Percentiles rank a stretch among this genome's conserved stretches.
Conservation (phyloP, 2,888 invertebrate species). For the Trichogramma dendrolimi region DNA sequence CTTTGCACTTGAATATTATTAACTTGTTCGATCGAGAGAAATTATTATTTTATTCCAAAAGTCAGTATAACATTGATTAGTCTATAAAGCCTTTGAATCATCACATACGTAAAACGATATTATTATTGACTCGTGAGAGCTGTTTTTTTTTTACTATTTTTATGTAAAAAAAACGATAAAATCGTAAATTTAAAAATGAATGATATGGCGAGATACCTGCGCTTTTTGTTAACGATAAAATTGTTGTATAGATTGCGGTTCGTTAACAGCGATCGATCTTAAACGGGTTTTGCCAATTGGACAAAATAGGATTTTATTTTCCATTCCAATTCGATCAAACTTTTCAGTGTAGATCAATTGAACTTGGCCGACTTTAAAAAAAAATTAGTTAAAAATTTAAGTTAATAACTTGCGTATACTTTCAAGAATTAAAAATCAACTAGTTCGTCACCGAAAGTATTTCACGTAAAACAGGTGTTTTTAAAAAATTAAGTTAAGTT, state of each 20-base stretch:
- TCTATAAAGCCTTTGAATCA: conserved; percentile 40
- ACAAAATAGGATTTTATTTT: too few relatives aligned
- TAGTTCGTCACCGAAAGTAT: too few relatives aligned
- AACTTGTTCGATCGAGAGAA: conserved; percentile 25
- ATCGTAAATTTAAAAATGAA: conserved; percentile 27
- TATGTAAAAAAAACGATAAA: conserved; percentile 23
- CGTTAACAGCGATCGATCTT: too few relatives aligned
- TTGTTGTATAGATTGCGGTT: background rate
- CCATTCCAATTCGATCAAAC: too few relatives aligned
- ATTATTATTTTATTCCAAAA: conserved; percentile 12
- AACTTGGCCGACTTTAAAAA: too few relatives aligned
- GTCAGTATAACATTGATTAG: conserved; percentile 40
- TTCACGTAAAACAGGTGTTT: too few relatives aligned
- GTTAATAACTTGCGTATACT: too few relatives aligned
- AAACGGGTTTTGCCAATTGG: too few relatives aligned
- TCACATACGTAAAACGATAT: conserved; percentile 33
- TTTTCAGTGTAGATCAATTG: too few relatives aligned
- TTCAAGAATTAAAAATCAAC: too few relatives aligned
- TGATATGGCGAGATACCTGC: conserved; percentile 33
- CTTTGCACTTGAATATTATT: conserved; percentile 23
- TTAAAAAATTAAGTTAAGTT: too few relatives aligned
- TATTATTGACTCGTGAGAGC: conserved; percentile 31
- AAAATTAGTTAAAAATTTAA: too few relatives aligned
- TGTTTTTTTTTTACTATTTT: background rate
- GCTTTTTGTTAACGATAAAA: conserved; percentile 28